These are phyloP conservation scores for Eupithecia exiguata DNA, from an alignment of 2,888 invertebrate species.

Conservation along the genomic window DNA sequence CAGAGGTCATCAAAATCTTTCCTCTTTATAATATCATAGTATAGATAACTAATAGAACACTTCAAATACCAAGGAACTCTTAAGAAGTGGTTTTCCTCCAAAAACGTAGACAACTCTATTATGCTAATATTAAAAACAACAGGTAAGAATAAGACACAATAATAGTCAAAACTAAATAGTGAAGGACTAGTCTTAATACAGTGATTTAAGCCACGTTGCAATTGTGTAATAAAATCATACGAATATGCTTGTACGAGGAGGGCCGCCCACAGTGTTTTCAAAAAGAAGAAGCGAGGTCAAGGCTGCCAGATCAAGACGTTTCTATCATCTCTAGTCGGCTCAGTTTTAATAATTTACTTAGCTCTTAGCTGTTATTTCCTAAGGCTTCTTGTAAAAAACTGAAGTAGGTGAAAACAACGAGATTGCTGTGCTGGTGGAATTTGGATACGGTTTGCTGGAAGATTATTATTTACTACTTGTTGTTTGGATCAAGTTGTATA, in stretches of 20 bases:
- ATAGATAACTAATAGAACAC: too few species aligned
- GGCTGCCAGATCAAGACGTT: neutral
- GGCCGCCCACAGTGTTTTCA: conserved; percentile 28
- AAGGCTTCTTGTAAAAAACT: neutral
- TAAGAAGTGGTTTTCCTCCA: too few species aligned
- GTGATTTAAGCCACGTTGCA: conserved; percentile 1
- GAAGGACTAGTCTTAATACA: neutral
- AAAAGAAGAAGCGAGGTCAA: conserved; percentile 27
- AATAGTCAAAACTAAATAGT: too few species aligned
- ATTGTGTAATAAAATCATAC: conserved; percentile 26
- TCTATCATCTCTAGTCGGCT: neutral
- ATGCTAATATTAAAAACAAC: too few species aligned
- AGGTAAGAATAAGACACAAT: too few species aligned
- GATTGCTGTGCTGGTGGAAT: neutral
- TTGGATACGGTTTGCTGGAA: neutral
- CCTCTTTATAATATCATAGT: too few species aligned
- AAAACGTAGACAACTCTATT: too few species aligned
- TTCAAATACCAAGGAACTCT: too few species aligned
- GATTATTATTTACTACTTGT: too few species aligned
- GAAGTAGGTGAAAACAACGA: neutral
- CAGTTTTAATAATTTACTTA: neutral
- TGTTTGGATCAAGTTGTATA: too few species aligned
- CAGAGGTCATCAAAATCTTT: too few species aligned
- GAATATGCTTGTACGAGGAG: conserved; percentile 14
- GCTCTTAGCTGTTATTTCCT: neutral